phyloP scores from a whole-genome alignment of 1,140 invertebrate species.

The Drosophila burlai region DNA sequence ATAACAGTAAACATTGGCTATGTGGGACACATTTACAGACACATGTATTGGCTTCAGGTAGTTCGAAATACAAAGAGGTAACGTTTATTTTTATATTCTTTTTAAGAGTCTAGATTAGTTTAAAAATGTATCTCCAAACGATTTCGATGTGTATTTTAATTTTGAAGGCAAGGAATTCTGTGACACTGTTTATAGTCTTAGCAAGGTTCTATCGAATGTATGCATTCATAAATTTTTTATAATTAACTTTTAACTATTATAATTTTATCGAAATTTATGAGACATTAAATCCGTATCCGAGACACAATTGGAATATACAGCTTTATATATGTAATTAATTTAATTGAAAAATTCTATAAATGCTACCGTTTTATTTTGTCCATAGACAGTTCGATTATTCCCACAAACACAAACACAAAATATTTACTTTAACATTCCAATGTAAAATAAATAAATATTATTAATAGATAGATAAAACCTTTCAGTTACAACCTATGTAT shows the following conservation, averaged over 20 bases:
- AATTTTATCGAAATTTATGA: not conserved
- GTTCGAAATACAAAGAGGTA: not conserved
- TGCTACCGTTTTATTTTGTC: not conserved
- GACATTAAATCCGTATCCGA: not conserved
- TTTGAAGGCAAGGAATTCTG: not conserved
- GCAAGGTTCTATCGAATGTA: not conserved
- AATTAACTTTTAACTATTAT: not conserved
- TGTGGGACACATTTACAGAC: not conserved
- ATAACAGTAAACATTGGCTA: not conserved
- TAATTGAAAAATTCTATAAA: not conserved
- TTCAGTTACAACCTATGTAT: not conserved
- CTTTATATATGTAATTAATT: not conserved
- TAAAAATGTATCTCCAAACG: too few relatives aligned
- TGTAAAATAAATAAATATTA: not conserved
- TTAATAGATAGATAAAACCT: not conserved
- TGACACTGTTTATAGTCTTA: not conserved
- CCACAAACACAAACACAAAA: too few relatives aligned
- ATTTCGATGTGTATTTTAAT: not conserved
- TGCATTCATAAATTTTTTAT: not conserved
- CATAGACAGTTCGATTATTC: not conserved
- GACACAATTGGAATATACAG: not conserved
- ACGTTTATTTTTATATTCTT: not conserved
- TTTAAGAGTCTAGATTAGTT: not conserved
- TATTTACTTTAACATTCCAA: not conserved
- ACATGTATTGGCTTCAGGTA: too few relatives aligned